Evolutionary conservation across 2,113 vertebrate species (phyloP).

Genomic region (Malurus alboscapulatus): DNA sequence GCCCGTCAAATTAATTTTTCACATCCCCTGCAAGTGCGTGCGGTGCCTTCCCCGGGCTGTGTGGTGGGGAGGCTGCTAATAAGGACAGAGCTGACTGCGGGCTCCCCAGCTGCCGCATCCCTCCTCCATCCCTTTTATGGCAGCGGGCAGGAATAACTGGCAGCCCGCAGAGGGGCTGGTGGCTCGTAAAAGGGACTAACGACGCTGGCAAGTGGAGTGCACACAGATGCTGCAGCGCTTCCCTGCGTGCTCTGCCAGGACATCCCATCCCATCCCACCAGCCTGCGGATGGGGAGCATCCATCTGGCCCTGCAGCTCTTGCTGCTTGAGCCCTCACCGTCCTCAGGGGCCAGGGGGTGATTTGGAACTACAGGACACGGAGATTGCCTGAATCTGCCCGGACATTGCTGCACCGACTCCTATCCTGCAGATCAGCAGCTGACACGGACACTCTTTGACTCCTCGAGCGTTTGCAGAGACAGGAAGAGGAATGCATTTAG

Average conservation of each 20-base stretch:
- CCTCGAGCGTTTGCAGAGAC: neutral
- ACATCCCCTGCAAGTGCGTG: neutral
- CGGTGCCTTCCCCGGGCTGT: neutral
- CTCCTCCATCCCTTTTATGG: constrained; percentile 8
- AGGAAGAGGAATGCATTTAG: neutral
- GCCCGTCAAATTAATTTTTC: constrained; percentile 47
- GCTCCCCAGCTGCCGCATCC: constrained; percentile 42
- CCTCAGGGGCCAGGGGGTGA: neutral
- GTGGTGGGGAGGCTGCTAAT: constrained; percentile 34
- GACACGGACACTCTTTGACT: neutral
- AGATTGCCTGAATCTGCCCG: accelerated
- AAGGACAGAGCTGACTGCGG: neutral
- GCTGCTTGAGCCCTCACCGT: neutral
- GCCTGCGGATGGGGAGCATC: neutral
- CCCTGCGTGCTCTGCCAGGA: neutral
- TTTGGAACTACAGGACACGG: neutral
- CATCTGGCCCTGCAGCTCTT: neutral
- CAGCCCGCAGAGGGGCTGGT: constrained; percentile 21
- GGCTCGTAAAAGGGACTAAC: constrained; percentile 34
- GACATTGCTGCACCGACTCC: accelerated
- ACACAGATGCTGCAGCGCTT: neutral
- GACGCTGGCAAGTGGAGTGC: neutral
- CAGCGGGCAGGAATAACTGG: constrained; percentile 16
- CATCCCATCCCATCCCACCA: neutral
- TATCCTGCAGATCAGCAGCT: neutral